These are phyloP conservation scores for Endomychus coccineus DNA, from an alignment of 2,888 invertebrate species.

Conservation along the genomic window DNA sequence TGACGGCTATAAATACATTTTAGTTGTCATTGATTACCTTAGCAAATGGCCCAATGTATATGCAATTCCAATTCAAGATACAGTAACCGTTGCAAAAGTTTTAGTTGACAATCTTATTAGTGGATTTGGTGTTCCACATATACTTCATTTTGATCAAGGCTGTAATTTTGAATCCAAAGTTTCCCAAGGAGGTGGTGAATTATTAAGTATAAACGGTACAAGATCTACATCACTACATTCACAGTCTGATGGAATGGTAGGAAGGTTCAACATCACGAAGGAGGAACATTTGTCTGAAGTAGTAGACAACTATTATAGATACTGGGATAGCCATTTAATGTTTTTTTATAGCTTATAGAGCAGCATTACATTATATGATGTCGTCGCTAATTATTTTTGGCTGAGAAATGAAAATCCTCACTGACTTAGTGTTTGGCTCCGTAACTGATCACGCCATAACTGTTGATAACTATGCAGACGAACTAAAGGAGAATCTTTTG, in stretches of 20 bases:
- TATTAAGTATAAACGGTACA: constrained; percentile 25
- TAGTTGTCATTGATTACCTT: constrained; percentile 26
- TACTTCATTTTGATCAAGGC: constrained; percentile 28
- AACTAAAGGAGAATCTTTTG: too few relatives aligned
- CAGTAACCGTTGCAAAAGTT: constrained; percentile 28
- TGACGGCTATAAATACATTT: constrained; percentile 20
- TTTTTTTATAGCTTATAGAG: constrained; percentile 6
- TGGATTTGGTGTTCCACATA: constrained; percentile 20
- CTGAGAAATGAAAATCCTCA: constrained; percentile 13
- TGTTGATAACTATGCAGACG: too few relatives aligned
- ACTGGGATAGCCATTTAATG: constrained; percentile 2
- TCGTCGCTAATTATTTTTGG: constrained; percentile 15
- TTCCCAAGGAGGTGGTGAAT: constrained; percentile 21
- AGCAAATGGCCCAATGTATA: constrained; percentile 28
- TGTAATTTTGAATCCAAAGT: constrained; percentile 28
- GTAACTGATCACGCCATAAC: too few relatives aligned
- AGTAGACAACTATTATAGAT: constrained; percentile 6
- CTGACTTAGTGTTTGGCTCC: too few relatives aligned
- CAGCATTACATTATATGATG: constrained; percentile 2
- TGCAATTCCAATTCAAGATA: constrained; percentile 29
- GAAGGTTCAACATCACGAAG: constrained; percentile 25
- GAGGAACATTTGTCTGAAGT: constrained; percentile 20
- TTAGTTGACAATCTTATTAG: constrained; percentile 21
- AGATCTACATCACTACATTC: constrained; percentile 29
- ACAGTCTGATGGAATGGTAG: constrained; percentile 30